Percentiles rank a stretch among this genome's conserved stretches.
phyloP scores from a whole-genome alignment of 2,113 vertebrate genomes.

The Toxostoma redivivum region DNA sequence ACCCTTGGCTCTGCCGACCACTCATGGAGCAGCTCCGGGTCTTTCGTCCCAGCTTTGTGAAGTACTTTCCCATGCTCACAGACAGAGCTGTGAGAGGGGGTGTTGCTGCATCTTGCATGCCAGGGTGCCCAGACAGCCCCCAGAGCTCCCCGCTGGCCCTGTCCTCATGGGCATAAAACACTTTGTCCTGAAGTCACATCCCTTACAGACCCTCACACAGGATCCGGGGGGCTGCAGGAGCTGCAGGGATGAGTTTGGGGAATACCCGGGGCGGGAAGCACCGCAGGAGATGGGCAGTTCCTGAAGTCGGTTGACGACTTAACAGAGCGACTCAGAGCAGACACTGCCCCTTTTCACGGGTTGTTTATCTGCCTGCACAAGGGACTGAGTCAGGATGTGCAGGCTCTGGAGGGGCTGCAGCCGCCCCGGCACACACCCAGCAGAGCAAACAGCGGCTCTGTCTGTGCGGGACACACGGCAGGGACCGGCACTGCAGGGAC shows the following conservation, averaged over 20 bases:
- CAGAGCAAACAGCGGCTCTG: slow-evolving; percentile 21
- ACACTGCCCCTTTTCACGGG: not conserved
- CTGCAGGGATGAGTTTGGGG: not conserved
- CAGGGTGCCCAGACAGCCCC: not conserved
- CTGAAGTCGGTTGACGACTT: not conserved
- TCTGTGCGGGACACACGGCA: not conserved
- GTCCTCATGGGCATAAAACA: accelerated
- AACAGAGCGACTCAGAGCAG: not conserved
- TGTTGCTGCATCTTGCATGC: accelerated
- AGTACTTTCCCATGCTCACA: not conserved
- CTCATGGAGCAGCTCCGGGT: not conserved
- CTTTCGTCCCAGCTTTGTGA: not conserved
- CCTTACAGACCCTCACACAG: not conserved
- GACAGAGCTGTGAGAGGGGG: not conserved
- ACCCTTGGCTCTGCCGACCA: not conserved
- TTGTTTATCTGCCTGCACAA: slow-evolving; percentile 27
- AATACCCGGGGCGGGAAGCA: not conserved
- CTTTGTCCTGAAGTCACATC: not conserved
- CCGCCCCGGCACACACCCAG: slow-evolving; percentile 14
- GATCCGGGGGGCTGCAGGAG: not conserved
- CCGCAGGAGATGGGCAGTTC: not conserved
- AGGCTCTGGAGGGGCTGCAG: not conserved
- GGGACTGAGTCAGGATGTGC: not conserved
- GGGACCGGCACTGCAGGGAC: not conserved
- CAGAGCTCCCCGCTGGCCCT: not conserved